Evolutionary conservation across 2,888 invertebrate genomes (phyloP), one percentile per base, ranked within the genome.

Genomic region (Eupithecia subfuscata): DNA sequence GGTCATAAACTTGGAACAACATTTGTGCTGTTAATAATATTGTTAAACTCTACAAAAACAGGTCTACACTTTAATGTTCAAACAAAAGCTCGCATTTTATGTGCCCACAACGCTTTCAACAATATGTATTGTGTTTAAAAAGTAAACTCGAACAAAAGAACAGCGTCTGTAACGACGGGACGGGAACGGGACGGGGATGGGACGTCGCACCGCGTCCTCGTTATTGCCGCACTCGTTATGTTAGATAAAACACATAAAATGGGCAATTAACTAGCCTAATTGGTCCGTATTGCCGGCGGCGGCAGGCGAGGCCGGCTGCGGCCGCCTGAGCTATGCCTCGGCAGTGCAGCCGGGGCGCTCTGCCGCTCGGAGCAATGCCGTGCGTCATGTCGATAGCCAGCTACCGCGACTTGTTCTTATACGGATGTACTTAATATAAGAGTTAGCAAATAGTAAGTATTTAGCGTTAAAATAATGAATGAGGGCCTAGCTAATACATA

Each of bases 301-400:
- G 52, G 69, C 73, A 18, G 70, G 67, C 71, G 56, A 72, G 71
- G 74, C 71, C 72, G 70, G 72, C 65, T 65, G 74, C 77, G 16
- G 76, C 70, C 69, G 74, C 71, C 64, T 76, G 74, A 74, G 76
- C 74, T 73, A 76, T 71, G 76, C 68, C 70, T 76, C 74, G 76
- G 76, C 75, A 60, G 45, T 40, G 56, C 18, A n/a, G 64, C 64
- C 76, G 69, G 69, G 30, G 63, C 52, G 43, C 56, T 52, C 43
- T 45, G 63, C 48, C 68, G 71, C 52, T 16, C 34, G 52, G 52
- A 37, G 69, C 71, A 43, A 69, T 69, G 73, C 67, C 52, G 9
- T 52, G 68, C 73, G 71, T 74, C 73, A 74, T 71, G 76, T 52
- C 70, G 71, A 74, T 76, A 69, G 71, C 60, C 30, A 22, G 22